These are phyloP conservation scores for Carduelis carduelis DNA, from an alignment of 2,797 vertebrate species.

Conservation along the genomic window DNA sequence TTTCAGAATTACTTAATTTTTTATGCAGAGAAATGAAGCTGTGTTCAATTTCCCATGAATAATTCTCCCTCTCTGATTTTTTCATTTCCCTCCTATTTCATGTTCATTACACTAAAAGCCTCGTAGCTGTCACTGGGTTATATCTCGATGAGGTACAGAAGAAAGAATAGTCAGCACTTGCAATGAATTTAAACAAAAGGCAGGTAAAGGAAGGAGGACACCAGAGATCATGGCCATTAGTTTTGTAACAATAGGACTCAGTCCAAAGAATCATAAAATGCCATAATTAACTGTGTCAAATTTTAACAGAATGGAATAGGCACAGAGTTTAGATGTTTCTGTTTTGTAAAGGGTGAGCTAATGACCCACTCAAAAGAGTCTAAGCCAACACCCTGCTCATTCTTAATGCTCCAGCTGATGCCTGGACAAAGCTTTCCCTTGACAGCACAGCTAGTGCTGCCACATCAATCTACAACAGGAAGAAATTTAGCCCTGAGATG, in stretches of 20 bases:
- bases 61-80: conserved; percentile 28
- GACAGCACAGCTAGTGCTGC: background rate
- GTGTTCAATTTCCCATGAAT: conserved; percentile 41
- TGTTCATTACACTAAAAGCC: background rate
- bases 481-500: background rate
- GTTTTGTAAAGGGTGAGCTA: background rate
- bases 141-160: background rate
- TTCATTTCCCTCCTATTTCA: conserved; percentile 38
- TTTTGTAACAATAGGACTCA: background rate
- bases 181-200: conserved; percentile 43
- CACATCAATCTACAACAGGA: background rate
- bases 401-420: background rate
- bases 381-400: background rate
- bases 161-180: conserved; percentile 3
- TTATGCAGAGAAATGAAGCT: conserved; percentile 36
- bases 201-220: background rate
- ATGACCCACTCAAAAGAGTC: background rate
- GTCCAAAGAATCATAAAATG: background rate
- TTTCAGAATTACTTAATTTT: conserved; percentile 30
- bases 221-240: background rate
- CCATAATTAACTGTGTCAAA: background rate
- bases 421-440: background rate
- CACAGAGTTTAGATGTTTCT: background rate
- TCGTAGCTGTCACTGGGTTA: background rate
- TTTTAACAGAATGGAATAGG: background rate